Evolutionary conservation across 2,888 invertebrate species (phyloP).

Genomic region (Elmis aenea): DNA sequence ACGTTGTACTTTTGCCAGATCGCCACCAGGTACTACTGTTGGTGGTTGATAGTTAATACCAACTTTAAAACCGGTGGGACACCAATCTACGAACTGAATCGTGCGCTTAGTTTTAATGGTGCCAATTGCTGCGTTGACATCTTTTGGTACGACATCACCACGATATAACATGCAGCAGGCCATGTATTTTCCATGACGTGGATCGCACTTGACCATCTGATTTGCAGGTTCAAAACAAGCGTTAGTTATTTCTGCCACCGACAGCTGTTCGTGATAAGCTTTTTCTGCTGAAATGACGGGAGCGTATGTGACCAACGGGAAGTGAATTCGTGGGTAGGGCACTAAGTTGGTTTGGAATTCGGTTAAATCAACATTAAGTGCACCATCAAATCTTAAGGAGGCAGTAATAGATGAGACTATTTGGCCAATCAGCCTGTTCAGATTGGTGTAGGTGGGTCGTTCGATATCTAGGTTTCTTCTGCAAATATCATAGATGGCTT

Average conservation of each 20-base stretch:
- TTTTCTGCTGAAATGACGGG: slow-evolving; percentile 56
- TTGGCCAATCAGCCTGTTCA: slow-evolving; percentile 57
- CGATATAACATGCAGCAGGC: slow-evolving; percentile 53
- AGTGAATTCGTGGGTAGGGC: too few relatives aligned
- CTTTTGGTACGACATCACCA: slow-evolving; percentile 52
- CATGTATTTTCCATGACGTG: slow-evolving; percentile 53
- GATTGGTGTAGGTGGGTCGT: slow-evolving; percentile 56
- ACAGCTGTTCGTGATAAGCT: slow-evolving; percentile 49
- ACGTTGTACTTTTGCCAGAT: slow-evolving; percentile 86
- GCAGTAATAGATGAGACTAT: slow-evolving; percentile 56
- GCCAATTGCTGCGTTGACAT: slow-evolving; percentile 88
- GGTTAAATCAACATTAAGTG: slow-evolving; percentile 56
- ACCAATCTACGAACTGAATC: slow-evolving; percentile 88
- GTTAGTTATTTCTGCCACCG: slow-evolving; percentile 47
- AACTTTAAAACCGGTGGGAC: too few relatives aligned
- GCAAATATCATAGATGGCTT: slow-evolving; percentile 52
- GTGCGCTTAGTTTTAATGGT: slow-evolving; percentile 89
- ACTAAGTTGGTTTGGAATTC: slow-evolving; percentile 55
- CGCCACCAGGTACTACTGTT: slow-evolving; percentile 87
- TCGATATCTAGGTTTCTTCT: slow-evolving; percentile 56
- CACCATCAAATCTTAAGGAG: slow-evolving; percentile 56
- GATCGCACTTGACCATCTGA: slow-evolving; percentile 55
- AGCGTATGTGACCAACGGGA: slow-evolving; percentile 53
- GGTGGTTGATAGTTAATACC: too few relatives aligned
- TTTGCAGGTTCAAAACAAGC: slow-evolving; percentile 62